Evolutionary conservation across 2,113 vertebrate genomes (phyloP), one percentile per base, ranked within the genome.

Genomic region (Rhegmatorhina hoffmannsi): DNA sequence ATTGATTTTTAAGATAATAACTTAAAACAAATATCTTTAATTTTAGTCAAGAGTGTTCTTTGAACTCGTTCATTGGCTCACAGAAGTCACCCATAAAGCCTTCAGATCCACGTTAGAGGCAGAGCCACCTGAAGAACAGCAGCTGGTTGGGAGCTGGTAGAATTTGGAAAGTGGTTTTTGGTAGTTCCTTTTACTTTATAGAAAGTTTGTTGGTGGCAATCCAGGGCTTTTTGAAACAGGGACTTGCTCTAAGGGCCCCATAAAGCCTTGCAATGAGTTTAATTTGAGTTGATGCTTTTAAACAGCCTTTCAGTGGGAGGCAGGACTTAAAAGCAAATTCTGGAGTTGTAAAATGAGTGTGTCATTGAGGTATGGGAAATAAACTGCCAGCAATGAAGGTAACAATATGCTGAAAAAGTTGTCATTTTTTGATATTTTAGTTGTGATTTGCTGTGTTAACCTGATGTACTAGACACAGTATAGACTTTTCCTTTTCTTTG

Each of bases 401-500:
- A 49, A 60, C 11, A 84, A 53, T 72, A 49, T 31, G 16, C 12
- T 43, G 19, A 33, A 68, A 67, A 79, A 33, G 2, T 9, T 10
- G 12, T 36, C 0, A 43, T 28, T 78, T 83, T 77, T 44, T 52
- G 6, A 24, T 76, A 58, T 64, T n/a, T 28, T 28, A 16, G 11
- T 69, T 67, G 6, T 11, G 13, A 53, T 38, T 67, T 46, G 8
- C 15, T 81, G 12, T 63, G 7, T 73, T 80, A 58, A 44, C 26
- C 8, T 63, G 43, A 23, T 64, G 11, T 29, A 19, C 11, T 16
- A 59, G n/a, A 17, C 72, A 10, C 36, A 33, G 55, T 88, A 33
- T n/a, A 74, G 34, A 38, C 28, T 89, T 40, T 92, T 23, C 68
- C 56, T 96, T 96, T 97, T 75, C 36, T 87, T 94, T 90, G n/a